Percentiles rank a stretch among this genome's conserved stretches.
Conservation (phyloP, 2,113 vertebrate species). For the Rostratula benghalensis region DNA sequence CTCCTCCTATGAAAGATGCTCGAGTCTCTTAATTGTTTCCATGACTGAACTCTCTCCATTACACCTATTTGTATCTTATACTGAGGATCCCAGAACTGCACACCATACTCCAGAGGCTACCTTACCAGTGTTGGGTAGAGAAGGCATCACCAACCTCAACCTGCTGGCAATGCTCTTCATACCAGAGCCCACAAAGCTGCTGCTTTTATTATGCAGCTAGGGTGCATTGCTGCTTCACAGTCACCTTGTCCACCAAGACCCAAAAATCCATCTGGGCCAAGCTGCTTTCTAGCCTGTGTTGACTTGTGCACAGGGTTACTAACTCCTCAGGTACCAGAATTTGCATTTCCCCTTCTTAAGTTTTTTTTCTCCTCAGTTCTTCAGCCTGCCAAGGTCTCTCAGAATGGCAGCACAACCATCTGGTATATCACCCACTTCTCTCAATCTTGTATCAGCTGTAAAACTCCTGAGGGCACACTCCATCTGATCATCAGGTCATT, state of each 20-base stretch:
- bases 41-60: not conserved
- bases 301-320: accelerated
- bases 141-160: not conserved
- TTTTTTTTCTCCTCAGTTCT: not conserved
- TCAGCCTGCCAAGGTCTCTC: not conserved
- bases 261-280: not conserved
- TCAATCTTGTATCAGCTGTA: not conserved
- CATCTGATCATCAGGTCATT: not conserved
- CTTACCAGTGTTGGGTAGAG: not conserved
- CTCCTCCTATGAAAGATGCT: not conserved
- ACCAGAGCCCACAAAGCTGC: not conserved
- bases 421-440: not conserved
- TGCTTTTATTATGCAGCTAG: not conserved
- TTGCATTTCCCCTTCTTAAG: not conserved
- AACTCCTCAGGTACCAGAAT: not conserved
- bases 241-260: not conserved
- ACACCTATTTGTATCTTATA: not conserved
- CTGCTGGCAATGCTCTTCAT: not conserved
- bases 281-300: accelerated
- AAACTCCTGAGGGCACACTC: not conserved
- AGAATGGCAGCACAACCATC: not conserved
- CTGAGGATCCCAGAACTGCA: not conserved
- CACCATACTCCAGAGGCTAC: not conserved
- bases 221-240: accelerated
- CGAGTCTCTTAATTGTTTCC: not conserved